Base-by-base conservation (phyloP, 1,140 invertebrate species). In the Pantala flavescens region DNA sequence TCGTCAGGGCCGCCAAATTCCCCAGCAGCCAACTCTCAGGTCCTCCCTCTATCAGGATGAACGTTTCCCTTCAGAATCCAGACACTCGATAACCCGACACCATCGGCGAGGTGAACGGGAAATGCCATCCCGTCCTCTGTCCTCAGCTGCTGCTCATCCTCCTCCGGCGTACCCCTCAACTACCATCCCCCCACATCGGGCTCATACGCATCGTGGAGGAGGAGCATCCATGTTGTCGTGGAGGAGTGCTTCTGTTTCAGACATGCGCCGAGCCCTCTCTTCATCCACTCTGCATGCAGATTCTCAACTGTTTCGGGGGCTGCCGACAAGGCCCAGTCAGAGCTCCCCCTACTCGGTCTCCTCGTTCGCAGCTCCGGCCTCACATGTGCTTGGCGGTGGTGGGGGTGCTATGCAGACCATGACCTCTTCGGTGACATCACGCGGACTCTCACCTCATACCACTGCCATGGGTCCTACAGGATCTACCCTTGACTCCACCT, bases 391-490 rank as follows among this genome's bases (percentile, higher is more conserved):
- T n/a, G 21, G 42, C 71, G 71, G 21, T 43, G 36, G 43, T 42
- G 71, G 74, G 36, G 72, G 23, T 49, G 72, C 72, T 23, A 24
- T 21, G 7, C 42, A n/a, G 21, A 21, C 42, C 16, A 12, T 71
- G 76, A 82, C 78, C 80, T 81, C 79, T 79, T 75, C 74, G 19
- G 71, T 21, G 14, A 21, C 16, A 16, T 3, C 49, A 16, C 49
- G 80, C 80, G 81, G 71, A 14, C 42, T 42, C 71, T 85, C 72
- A 82, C 87, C 74, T 85, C 49, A 63, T 63, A 23, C 71, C 86
- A 78, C 84, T 82, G 77, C 87, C 84, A 77, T 85, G 85, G 82
- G 85, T 82, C 75, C 83, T 86, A 75, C 89, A 89, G 89, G 49
- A 21, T 63, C 49, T 70, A 23, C 75, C 77, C 42, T 71, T 23